phyloP scores from a whole-genome alignment of 2,797 vertebrate species.

The Cirrhinus molitorella region DNA sequence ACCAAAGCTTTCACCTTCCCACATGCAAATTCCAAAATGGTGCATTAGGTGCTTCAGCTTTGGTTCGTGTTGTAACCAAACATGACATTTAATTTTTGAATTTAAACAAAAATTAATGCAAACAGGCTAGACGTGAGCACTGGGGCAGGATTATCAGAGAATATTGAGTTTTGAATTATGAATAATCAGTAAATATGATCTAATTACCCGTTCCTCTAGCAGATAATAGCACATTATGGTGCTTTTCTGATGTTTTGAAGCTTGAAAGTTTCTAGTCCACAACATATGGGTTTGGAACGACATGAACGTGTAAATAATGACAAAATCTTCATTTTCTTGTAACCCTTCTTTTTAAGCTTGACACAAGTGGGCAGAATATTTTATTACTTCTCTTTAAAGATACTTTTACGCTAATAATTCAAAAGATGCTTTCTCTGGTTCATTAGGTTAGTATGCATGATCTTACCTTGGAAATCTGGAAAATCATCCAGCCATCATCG shows the following conservation, averaged over 20 bases:
- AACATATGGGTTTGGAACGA: not conserved
- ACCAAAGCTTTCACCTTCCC: not conserved
- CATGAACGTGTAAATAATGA: not conserved
- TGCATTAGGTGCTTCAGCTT: not conserved
- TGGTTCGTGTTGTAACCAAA: not conserved
- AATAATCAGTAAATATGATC: not conserved
- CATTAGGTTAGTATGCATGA: constrained; percentile 58
- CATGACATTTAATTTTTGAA: not conserved
- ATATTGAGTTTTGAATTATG: constrained; percentile 15
- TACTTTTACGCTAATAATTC: constrained; percentile 38
- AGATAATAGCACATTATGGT: not conserved
- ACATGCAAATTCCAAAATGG: not conserved
- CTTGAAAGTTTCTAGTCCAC: not conserved
- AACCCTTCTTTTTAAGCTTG: not conserved
- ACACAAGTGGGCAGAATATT: not conserved
- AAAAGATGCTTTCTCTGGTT: constrained; percentile 66
- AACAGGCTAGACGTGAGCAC: not conserved
- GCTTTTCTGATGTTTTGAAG: not conserved
- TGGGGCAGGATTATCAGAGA: not conserved
- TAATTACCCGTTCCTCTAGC: not conserved
- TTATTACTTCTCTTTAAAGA: not conserved
- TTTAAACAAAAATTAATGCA: not conserved
- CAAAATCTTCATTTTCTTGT: not conserved
- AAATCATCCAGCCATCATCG: constrained; percentile 70
- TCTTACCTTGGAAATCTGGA: constrained; percentile 75